These are phyloP conservation scores for Pangasianodon gigas DNA, from an alignment of 2,113 vertebrate species.

Conservation along the genomic window DNA sequence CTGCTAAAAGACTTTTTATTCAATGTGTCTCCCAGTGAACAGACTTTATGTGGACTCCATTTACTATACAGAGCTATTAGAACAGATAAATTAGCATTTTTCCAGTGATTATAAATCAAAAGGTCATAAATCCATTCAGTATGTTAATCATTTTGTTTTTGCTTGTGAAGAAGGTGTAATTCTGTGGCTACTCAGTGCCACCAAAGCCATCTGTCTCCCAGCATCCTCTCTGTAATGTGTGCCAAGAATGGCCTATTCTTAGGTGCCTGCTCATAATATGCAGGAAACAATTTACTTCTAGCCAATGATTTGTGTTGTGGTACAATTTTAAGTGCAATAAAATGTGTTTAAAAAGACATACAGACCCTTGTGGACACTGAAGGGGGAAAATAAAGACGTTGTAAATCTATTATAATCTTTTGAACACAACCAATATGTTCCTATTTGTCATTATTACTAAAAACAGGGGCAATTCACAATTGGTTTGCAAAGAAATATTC, in stretches of 20 bases:
- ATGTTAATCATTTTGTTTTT: slow-evolving; percentile 23
- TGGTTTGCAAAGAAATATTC: background rate
- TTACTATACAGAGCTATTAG: background rate
- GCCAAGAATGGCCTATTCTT: slow-evolving; percentile 67
- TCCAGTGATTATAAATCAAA: background rate
- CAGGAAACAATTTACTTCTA: slow-evolving; percentile 34
- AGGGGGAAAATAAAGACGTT: background rate
- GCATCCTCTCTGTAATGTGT: slow-evolving; percentile 58
- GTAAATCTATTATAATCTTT: background rate
- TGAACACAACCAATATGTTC: background rate
- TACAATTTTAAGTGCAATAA: slow-evolving; percentile 10
- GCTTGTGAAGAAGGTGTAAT: slow-evolving; percentile 36
- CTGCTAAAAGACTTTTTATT: background rate
- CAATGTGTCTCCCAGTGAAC: background rate
- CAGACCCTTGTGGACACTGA: background rate
- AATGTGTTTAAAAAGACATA: background rate
- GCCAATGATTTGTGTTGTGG: background rate
- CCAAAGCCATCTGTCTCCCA: slow-evolving; percentile 73
- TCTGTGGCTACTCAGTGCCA: slow-evolving; percentile 35
- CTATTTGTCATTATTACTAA: background rate
- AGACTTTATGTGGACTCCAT: background rate
- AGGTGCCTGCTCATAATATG: slow-evolving; percentile 45
- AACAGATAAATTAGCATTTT: background rate
- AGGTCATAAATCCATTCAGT: background rate
- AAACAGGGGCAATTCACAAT: background rate